phyloP scores from a whole-genome alignment of 2,113 vertebrate genomes.

The Syngnathus scovelli region DNA sequence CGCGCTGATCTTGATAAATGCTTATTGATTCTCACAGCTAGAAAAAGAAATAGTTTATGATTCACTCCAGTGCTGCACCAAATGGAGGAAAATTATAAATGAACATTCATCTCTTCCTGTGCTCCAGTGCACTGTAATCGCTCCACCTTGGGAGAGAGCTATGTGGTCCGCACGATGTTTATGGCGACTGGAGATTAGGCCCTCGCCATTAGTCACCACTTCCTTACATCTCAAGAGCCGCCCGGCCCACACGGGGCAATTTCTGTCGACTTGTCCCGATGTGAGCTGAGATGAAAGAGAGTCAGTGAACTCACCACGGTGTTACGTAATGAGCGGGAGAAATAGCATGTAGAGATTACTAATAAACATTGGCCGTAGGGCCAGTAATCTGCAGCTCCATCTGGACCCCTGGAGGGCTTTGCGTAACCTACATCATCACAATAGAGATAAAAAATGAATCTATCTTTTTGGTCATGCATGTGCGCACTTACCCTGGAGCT shows the following conservation, averaged over 20 bases:
- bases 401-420: slow-evolving; percentile 51
- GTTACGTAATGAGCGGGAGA: slow-evolving; percentile 48
- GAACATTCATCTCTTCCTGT: slow-evolving; percentile 6
- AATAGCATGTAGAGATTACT: slow-evolving; percentile 57
- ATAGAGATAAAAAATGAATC: not conserved
- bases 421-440: slow-evolving; percentile 44
- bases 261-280: slow-evolving; percentile 2
- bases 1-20: slow-evolving; percentile 5
- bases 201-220: slow-evolving; percentile 4
- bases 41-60: slow-evolving; percentile 4
- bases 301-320: slow-evolving; percentile 20
- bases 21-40: slow-evolving; percentile 2
- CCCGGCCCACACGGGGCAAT: slow-evolving; percentile 5
- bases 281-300: slow-evolving; percentile 19
- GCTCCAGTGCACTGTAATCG: slow-evolving; percentile 17
- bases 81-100: slow-evolving; percentile 14
- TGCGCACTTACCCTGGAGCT: not conserved
- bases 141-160: not conserved
- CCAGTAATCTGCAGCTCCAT: slow-evolving; percentile 60
- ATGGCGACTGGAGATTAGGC: slow-evolving; percentile 11
- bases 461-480: slow-evolving; percentile 1
- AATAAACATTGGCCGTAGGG: slow-evolving; percentile 43
- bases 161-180: slow-evolving; percentile 12
- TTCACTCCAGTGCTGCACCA: not conserved
- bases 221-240: not conserved